Evolutionary conservation across 2,113 vertebrate genomes (phyloP).

Genomic region (Channa argus): DNA sequence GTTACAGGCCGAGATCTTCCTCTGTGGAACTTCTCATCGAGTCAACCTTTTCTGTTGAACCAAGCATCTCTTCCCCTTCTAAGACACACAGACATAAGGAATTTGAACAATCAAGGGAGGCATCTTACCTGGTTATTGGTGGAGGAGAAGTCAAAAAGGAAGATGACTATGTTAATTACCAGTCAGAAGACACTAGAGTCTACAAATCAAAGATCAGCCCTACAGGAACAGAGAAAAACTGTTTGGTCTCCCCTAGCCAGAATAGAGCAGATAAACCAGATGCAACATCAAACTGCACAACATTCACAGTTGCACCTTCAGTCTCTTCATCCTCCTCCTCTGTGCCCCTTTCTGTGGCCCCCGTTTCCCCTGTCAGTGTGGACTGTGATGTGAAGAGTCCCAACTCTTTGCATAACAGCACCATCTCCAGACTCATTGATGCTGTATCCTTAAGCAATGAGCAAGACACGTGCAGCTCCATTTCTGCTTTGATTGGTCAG

Average conservation of each 20-base stretch:
- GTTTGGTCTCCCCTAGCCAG: conserved; percentile 13
- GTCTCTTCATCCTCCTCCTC: conserved; percentile 69
- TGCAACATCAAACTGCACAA: conserved; percentile 62
- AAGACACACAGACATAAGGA: conserved; percentile 47
- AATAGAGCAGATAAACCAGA: conserved; percentile 63
- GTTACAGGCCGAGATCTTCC: conserved; percentile 73
- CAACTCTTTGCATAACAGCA: conserved; percentile 84
- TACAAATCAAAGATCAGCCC: conserved; percentile 45
- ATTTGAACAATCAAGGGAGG: conserved; percentile 56
- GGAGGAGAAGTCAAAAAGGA: conserved; percentile 50
- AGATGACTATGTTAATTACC: conserved; percentile 68
- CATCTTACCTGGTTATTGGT: conserved; percentile 77
- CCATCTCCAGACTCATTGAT: conserved; percentile 92
- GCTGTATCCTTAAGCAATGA: conserved; percentile 87
- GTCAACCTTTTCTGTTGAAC: conserved; percentile 57
- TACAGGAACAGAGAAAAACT: conserved; percentile 29
- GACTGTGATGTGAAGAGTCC: conserved; percentile 72
- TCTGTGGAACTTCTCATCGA: conserved; percentile 78
- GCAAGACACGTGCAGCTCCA: conserved; percentile 84
- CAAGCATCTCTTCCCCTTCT: conserved; percentile 39
- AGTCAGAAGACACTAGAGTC: conserved; percentile 33
- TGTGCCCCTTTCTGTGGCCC: conserved; percentile 41
- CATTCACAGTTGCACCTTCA: conserved; percentile 63
- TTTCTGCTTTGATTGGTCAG: conserved; percentile 91
- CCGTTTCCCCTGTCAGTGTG: conserved; percentile 60